A percentile compares a stretch with the other conserved stretches of the same genome.
phyloP scores from a whole-genome alignment of 2,113 vertebrate species.

The Heteronetta atricapilla region DNA sequence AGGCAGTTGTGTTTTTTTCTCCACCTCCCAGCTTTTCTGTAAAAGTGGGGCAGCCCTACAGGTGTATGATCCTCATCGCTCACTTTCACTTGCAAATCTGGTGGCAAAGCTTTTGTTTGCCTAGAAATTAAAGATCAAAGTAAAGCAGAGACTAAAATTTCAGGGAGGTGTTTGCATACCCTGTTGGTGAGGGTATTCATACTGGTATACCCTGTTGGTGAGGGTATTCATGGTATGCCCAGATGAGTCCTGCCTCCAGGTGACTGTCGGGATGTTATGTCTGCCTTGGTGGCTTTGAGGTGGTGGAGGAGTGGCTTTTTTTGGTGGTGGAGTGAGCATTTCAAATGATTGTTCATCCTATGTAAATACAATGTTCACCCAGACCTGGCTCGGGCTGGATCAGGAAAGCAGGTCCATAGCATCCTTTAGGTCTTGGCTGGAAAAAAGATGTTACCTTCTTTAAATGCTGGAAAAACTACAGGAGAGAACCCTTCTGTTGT shows the following conservation, averaged over 20 bases:
- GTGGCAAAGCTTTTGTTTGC: background rate
- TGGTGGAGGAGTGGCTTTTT: too few species aligned
- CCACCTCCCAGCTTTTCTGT: background rate
- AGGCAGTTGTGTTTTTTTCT: background rate
- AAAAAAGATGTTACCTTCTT: background rate
- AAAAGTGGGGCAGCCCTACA: background rate
- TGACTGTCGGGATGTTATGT: rapidly evolving
- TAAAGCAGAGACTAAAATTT: background rate
- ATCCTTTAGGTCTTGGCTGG: background rate
- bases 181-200: background rate
- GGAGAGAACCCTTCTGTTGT: background rate
- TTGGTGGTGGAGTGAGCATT: background rate
- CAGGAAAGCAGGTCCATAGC: background rate
- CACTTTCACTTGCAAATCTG: background rate
- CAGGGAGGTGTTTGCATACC: background rate
- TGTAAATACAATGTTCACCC: background rate
- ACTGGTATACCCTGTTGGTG: rapidly evolving
- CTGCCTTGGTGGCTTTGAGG: background rate
- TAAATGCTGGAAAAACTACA: background rate
- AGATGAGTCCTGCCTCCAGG: background rate
- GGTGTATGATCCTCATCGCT: background rate
- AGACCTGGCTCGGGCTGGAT: background rate
- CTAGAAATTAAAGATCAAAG: background rate
- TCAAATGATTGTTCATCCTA: background rate
- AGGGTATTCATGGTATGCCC: background rate